phyloP scores from a whole-genome alignment of 2,797 vertebrate species.

The Kryptopterus vitreolus region DNA sequence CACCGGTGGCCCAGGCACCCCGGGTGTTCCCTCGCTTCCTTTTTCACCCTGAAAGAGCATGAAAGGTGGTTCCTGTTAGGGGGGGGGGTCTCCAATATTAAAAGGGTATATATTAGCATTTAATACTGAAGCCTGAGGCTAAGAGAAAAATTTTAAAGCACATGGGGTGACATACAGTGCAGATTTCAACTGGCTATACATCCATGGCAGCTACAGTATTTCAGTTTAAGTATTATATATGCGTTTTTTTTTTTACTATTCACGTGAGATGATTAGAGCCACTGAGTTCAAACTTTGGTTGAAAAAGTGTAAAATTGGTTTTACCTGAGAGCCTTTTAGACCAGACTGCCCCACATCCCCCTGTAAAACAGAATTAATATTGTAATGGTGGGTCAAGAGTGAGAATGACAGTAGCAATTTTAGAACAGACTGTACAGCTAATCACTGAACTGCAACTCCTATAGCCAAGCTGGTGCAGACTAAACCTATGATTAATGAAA shows the following conservation, averaged over 20 bases:
- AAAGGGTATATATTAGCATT: constrained; percentile 74
- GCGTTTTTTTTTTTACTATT: not conserved
- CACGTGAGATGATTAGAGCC: not conserved
- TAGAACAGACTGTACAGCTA: not conserved
- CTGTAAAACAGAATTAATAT: constrained; percentile 60
- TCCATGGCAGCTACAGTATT: not conserved
- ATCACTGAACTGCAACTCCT: not conserved
- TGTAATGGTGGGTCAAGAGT: not conserved
- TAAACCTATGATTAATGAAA: not conserved
- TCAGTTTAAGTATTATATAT: not conserved
- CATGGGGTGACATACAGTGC: constrained; percentile 30
- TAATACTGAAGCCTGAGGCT: constrained; percentile 59
- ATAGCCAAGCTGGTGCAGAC: not conserved
- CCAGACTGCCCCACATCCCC: constrained; percentile 69
- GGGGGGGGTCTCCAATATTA: constrained; percentile 38
- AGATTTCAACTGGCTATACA: constrained; percentile 17
- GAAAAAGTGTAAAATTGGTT: constrained; percentile 2
- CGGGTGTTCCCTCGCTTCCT: constrained; percentile 70
- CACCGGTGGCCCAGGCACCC: constrained; percentile 68
- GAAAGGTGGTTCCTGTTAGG: constrained; percentile 39
- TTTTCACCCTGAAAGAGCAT: constrained; percentile 70
- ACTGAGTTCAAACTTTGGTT: not conserved
- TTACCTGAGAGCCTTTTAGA: constrained; percentile 69
- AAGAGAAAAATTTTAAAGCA: constrained; percentile 69
- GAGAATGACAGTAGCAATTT: not conserved